These are phyloP conservation scores for Salvelinus sp. DNA, from an alignment of 2,113 vertebrate species.

Conservation along the genomic window DNA sequence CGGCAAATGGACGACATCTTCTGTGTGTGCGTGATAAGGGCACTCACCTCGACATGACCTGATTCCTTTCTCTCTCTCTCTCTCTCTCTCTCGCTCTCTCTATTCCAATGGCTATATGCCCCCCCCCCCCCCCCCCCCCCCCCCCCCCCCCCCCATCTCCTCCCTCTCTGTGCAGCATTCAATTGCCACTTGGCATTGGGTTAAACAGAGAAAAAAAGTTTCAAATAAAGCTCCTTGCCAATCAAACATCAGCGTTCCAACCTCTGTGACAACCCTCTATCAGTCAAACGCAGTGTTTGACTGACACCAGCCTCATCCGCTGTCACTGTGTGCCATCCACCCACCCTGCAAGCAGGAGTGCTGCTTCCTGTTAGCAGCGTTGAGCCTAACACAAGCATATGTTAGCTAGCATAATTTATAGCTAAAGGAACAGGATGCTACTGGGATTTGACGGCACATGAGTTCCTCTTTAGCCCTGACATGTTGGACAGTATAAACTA, in stretches of 20 bases:
- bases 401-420: not conserved
- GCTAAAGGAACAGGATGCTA: not conserved
- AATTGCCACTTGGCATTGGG: not conserved
- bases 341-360: conserved; percentile 15
- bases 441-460: conserved; percentile 38
- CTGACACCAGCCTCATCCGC: conserved; percentile 2
- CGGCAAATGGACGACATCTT: conserved; percentile 68
- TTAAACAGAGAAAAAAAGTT: conserved; percentile 1
- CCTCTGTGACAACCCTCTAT: conserved; percentile 22
- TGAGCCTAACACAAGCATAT: conserved; percentile 52
- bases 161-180: not conserved
- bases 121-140: not conserved
- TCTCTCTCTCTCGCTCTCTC: not conserved
- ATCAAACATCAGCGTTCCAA: conserved; percentile 46
- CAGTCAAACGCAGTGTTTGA: conserved; percentile 51
- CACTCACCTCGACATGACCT: conserved; percentile 67
- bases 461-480: conserved; percentile 50
- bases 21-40: conserved; percentile 66
- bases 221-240: conserved; percentile 55
- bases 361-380: conserved; percentile 42
- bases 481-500: conserved; percentile 38
- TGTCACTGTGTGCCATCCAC: conserved; percentile 34
- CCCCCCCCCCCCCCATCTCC: not conserved
- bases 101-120: too few relatives aligned
- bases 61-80: conserved; percentile 23